Base-by-base conservation (phyloP, 2,888 invertebrate species). In the Oxytorus armatus region DNA sequence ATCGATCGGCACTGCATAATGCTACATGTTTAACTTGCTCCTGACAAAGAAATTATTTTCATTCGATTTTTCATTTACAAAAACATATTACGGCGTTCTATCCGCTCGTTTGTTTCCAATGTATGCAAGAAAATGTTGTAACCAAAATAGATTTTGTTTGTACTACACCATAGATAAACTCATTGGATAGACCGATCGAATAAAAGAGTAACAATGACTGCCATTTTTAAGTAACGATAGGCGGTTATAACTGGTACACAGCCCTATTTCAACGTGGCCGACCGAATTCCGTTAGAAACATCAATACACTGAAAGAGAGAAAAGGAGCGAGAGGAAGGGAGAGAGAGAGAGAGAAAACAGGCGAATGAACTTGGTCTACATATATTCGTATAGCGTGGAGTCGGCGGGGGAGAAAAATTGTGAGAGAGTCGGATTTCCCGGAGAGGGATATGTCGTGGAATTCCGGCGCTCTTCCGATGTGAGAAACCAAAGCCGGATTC, bases 401-500 rank as follows among this genome's bases (percentile, higher is more conserved):
- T 14, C 53, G 7, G 49, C 8, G 49, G 47, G 53, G 36, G 42
- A 33, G 69, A 55, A 0, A 11, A 51, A 36, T 44, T 14, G 47
- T 49, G 70, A 16, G 21, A 36, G 59, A 49, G 47, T 18, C 42
- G 59, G 66, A 55, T 70, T 49, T 69, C 47, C 57, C 49, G 21
- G n/a, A 21, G 69, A 70, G 75, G 59, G 61, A 72, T 61, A 66
- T 76, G 79, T 63, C 76, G 39, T 47, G 76, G 72, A 77, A 79
- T 79, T 79, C 72, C 66, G 59, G 66, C 49, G 53, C 44, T 72
- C 51, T 61, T 61, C 55, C 77, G 72, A 79, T 77, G 70, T 61
- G 55, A 68, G 66, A 72, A 61, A 76, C 79, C 36, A 72, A 77
- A 68, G 79, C 72, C 72, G 76, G 79, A 79, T 79, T 79, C 65